Base-by-base conservation (phyloP, 2,888 invertebrate genomes). In the Periphyllus acericola region DNA sequence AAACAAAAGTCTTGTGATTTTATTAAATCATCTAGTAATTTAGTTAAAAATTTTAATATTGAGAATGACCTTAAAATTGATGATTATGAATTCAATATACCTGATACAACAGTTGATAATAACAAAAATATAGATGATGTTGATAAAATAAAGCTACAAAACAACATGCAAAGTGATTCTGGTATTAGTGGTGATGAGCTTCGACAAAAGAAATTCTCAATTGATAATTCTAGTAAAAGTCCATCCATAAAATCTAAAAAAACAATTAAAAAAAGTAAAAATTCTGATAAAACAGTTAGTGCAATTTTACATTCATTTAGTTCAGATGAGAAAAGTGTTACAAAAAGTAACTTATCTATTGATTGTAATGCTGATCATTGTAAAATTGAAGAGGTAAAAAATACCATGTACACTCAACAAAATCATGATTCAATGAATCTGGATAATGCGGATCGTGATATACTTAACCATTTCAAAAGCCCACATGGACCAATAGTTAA, bases 1-100 rank as follows among this genome's bases (percentile, higher is more conserved):
- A 68, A 84, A 76, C 25, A 1, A 32, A 84, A 46, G 17, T 46
- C 84, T 32, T 25, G 68, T 14, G 9, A 25, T 84, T 75, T 40
- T 32, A 11, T 32, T 32, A 60, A 66, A 66, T 40, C 9, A 40
- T 29, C 19, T n/a, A n/a, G 71, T 46, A 11, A 71, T 14, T 29
- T 46, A 6, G 21, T 9, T 46, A 68, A 81, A 5, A 14, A 66
- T 21, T 19, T 21, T 8, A 68, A 71, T 5, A 81, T 17, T 1
- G 11, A 9, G 29, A 32, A 52, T 55, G 71, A 72, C 52, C 55
- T 34, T 3, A 6, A 83, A 29, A 71, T n/a, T n/a, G 52, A 34
- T 83, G 32, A 21, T 29, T 75, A 36, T 60, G 14, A n/a, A 29
- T 36, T n/a, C 8, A 40, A 75, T 36, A 19, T 74, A 83, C 2